A percentile compares a stretch with the other conserved stretches of the same genome.
Evolutionary conservation across 2,888 invertebrate genomes (phyloP).

Genomic region (Leptinotarsa haldemani): DNA sequence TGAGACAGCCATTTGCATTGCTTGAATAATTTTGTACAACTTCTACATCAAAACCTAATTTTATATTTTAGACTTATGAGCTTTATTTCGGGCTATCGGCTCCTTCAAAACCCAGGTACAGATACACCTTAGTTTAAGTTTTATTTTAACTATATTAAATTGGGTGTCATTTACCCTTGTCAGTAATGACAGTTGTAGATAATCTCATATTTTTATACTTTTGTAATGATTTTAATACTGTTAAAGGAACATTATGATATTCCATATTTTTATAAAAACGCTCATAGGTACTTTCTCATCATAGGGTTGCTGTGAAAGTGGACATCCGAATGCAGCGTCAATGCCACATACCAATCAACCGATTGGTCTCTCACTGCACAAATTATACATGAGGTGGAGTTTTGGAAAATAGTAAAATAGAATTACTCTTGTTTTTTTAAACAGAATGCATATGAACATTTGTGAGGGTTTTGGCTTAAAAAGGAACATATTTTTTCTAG

Average conservation of each 20-base stretch:
- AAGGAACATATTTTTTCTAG: constrained; percentile 4
- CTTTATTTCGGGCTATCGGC: constrained; percentile 66
- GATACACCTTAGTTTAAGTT: constrained; percentile 59
- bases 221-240: constrained; percentile 36
- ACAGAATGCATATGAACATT: constrained; percentile 5
- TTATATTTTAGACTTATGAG: constrained; percentile 67
- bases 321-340: constrained; percentile 58
- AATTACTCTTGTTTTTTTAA: no score
- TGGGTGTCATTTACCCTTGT: constrained; percentile 39
- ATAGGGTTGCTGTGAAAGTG: constrained; percentile 64
- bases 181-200: constrained; percentile 11
- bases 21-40: constrained; percentile 49
- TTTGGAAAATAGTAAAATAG: no score
- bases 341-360: constrained; percentile 60
- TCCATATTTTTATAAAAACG: constrained; percentile 48
- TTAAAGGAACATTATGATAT: constrained; percentile 28
- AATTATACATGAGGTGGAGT: constrained; percentile 53
- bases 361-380: constrained; percentile 60
- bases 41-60: constrained; percentile 66
- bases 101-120: constrained; percentile 66
- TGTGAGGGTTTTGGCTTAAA: constrained; percentile 21
- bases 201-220: constrained; percentile 32
- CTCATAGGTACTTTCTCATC: constrained; percentile 67
- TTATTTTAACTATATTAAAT: constrained; percentile 46
- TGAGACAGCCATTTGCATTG: constrained; percentile 49